A percentile compares a stretch with the other conserved stretches of the same genome.
phyloP scores from a whole-genome alignment of 2,888 invertebrate species.

The Acronicta alni region DNA sequence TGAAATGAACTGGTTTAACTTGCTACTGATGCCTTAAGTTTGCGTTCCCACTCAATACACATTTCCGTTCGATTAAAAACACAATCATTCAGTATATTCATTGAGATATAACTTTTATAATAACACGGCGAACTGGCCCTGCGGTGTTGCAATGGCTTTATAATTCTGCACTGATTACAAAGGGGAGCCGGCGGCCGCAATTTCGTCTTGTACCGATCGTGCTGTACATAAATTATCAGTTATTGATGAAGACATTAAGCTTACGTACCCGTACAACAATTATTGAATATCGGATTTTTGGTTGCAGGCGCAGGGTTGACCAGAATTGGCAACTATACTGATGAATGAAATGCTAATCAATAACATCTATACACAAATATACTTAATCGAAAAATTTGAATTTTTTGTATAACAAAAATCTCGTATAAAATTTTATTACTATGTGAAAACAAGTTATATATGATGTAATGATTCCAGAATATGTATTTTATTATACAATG shows the following conservation, averaged over 20 bases:
- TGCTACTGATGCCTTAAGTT: slow-evolving; percentile 23
- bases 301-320: slow-evolving; percentile 52
- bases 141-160: slow-evolving; percentile 86
- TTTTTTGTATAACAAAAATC: too few relatives aligned
- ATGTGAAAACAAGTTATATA: too few relatives aligned
- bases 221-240: slow-evolving; percentile 89
- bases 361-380: too few relatives aligned
- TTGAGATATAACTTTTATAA: slow-evolving; percentile 80
- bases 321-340: slow-evolving; percentile 9
- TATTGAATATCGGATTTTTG: slow-evolving; percentile 72
- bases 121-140: slow-evolving; percentile 74
- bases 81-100: slow-evolving; percentile 61
- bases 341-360: too few relatives aligned
- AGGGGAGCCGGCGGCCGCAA: slow-evolving; percentile 91
- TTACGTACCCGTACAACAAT: slow-evolving; percentile 79
- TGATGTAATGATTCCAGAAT: too few relatives aligned
- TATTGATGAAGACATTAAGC: slow-evolving; percentile 90
- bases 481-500: too few relatives aligned
- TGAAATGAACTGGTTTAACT: slow-evolving; percentile 13
- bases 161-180: slow-evolving; percentile 89
- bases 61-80: slow-evolving; percentile 54
- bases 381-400: too few relatives aligned
- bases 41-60: slow-evolving; percentile 12
- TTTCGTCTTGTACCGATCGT: slow-evolving; percentile 88
- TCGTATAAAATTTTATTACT: too few relatives aligned